These are phyloP conservation scores for Homarus americanus DNA, from an alignment of 1,140 invertebrate genomes.

Conservation along the genomic window DNA sequence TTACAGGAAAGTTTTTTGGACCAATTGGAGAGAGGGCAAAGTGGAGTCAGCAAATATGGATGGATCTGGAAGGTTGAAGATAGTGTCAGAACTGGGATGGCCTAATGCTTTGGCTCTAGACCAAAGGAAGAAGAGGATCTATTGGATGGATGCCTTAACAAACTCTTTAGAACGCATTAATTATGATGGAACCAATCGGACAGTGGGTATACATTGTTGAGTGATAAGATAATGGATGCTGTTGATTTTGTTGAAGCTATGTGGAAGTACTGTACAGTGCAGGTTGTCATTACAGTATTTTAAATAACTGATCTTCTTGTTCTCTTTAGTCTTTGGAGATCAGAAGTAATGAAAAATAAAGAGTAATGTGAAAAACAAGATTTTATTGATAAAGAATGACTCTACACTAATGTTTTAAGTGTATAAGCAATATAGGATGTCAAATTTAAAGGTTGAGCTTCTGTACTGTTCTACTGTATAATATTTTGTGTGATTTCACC, in stretches of 20 bases:
- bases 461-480: no score
- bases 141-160: conserved; percentile 31
- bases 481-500: no score
- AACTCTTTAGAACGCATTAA: background rate
- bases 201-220: background rate
- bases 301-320: no score
- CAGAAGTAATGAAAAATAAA: no score
- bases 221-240: background rate
- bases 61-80: background rate
- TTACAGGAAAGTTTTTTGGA: conserved; percentile 43
- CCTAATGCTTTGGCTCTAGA: conserved; percentile 32
- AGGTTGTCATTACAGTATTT: no score
- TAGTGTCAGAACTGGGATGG: conserved; percentile 25
- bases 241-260: background rate
- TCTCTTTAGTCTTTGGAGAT: no score
- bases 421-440: no score
- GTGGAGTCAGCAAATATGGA: conserved; percentile 30
- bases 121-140: background rate
- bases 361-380: no score
- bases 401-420: no score
- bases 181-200: conserved; percentile 16
- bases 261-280: background rate
- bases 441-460: no score
- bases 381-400: no score
- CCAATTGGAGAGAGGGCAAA: background rate